Evolutionary conservation across 1,140 invertebrate species (phyloP).

Genomic region (Brachionus plicatilis): DNA sequence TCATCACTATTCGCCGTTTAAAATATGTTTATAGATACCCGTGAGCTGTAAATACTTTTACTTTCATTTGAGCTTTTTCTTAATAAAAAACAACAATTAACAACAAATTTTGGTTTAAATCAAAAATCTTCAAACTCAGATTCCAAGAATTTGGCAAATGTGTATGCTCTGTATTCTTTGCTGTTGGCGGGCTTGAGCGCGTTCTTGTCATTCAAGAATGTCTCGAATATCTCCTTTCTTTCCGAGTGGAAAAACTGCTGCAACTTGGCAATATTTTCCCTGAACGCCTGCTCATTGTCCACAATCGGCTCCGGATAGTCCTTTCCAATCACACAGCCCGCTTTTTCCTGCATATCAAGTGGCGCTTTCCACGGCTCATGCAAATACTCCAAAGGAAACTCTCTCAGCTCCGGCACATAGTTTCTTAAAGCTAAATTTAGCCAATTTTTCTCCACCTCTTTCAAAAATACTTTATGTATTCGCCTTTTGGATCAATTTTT

Average conservation of each 20-base stretch:
- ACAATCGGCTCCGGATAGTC: slow-evolving; percentile 58
- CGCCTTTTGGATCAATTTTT: slow-evolving; percentile 66
- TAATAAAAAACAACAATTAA: background rate
- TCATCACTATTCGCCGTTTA: background rate
- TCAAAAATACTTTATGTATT: slow-evolving; percentile 62
- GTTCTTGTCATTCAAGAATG: slow-evolving; percentile 33
- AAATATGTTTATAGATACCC: background rate
- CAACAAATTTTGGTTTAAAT: background rate
- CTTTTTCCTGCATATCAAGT: slow-evolving; percentile 51
- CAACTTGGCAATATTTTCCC: slow-evolving; percentile 45
- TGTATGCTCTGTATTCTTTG: slow-evolving; percentile 9
- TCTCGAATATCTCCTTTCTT: slow-evolving; percentile 23
- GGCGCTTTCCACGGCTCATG: slow-evolving; percentile 60
- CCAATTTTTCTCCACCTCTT: background rate
- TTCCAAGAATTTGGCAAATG: slow-evolving; percentile 29
- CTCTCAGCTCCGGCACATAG: slow-evolving; percentile 56
- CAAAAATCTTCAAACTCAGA: slow-evolving; percentile 36
- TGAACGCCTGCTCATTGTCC: slow-evolving; percentile 51
- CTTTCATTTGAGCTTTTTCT: slow-evolving; percentile 3
- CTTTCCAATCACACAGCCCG: slow-evolving; percentile 55
- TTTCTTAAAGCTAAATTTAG: slow-evolving; percentile 45
- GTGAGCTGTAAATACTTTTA: background rate
- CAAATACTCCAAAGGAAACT: slow-evolving; percentile 55
- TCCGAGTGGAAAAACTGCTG: slow-evolving; percentile 38
- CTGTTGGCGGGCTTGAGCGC: slow-evolving; percentile 9